Evolutionary conservation across 2,113 vertebrate genomes (phyloP).

Genomic region (Vulpes vulpes): DNA sequence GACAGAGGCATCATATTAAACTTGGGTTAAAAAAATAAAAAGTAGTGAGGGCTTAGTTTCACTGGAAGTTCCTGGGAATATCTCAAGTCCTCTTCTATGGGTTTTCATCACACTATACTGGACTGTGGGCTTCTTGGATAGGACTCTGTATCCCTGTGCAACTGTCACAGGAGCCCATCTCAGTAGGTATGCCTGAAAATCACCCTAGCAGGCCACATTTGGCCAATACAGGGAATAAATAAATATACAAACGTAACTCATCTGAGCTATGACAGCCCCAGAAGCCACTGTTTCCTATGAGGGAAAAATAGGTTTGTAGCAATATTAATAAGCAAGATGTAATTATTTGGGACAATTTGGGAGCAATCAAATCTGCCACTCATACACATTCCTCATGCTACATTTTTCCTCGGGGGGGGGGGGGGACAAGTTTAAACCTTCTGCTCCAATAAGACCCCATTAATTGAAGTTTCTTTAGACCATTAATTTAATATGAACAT

Average conservation of each 20-base stretch:
- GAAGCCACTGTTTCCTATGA: background rate
- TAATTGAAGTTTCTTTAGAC: constrained; percentile 30
- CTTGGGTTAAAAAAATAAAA: background rate
- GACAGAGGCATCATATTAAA: background rate
- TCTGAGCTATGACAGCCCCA: background rate
- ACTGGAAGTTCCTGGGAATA: background rate
- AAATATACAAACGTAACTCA: background rate
- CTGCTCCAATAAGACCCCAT: background rate
- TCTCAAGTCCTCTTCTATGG: background rate
- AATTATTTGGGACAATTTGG: background rate
- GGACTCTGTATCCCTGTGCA: background rate
- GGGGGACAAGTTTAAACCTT: background rate
- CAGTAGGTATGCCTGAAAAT: background rate
- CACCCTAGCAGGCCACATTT: background rate
- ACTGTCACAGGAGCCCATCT: background rate
- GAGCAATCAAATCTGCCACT: background rate
- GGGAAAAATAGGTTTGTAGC: background rate
- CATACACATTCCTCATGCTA: background rate
- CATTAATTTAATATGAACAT: constrained; percentile 62
- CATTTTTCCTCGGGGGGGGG: background rate
- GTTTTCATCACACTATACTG: background rate
- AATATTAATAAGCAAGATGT: constrained; percentile 22
- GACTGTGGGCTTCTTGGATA: background rate
- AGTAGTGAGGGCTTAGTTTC: background rate
- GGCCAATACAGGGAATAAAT: background rate